Evolutionary conservation across 1,140 invertebrate species (phyloP).

Genomic region (Lordiphosa collinella): DNA sequence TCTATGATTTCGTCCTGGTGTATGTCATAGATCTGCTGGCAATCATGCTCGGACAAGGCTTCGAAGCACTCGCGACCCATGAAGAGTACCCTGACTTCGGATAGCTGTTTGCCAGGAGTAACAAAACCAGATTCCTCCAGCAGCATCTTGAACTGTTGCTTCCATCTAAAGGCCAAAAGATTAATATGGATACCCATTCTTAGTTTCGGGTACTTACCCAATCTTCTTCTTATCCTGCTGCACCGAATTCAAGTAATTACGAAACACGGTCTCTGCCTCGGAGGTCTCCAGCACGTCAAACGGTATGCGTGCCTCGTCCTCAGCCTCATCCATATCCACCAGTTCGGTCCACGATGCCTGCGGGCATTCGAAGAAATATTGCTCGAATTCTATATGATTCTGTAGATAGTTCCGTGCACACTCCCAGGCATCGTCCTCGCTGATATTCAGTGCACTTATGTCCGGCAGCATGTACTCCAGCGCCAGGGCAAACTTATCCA

Average conservation of each 20-base stretch:
- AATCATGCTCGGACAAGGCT: slow-evolving; percentile 92
- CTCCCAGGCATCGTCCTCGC: slow-evolving; percentile 89
- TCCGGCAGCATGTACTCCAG: slow-evolving; percentile 92
- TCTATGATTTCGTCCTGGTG: slow-evolving; percentile 96
- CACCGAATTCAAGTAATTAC: slow-evolving; percentile 93
- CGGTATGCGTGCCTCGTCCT: slow-evolving; percentile 89
- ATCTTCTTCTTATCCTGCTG: slow-evolving; percentile 94
- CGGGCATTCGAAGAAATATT: slow-evolving; percentile 93
- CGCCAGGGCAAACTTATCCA: slow-evolving; percentile 89
- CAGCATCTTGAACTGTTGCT: slow-evolving; percentile 95
- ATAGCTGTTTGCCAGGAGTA: slow-evolving; percentile 93
- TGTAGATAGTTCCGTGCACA: slow-evolving; percentile 90
- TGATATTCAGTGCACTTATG: slow-evolving; percentile 84
- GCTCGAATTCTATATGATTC: slow-evolving; percentile 92
- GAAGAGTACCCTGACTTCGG: slow-evolving; percentile 95
- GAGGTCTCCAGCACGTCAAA: slow-evolving; percentile 93
- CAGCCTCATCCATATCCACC: slow-evolving; percentile 82
- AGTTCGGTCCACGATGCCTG: slow-evolving; percentile 90
- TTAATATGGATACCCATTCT: too few species aligned
- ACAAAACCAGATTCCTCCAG: slow-evolving; percentile 97
- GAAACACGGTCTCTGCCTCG: slow-evolving; percentile 94
- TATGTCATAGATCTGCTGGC: slow-evolving; percentile 95
- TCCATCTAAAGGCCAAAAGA: slow-evolving; percentile 83
- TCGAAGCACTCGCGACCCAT: slow-evolving; percentile 98
- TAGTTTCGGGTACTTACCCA: slow-evolving; percentile 93